Base-by-base conservation (phyloP, 2,888 invertebrate species). In the Nemurella pictetii region DNA sequence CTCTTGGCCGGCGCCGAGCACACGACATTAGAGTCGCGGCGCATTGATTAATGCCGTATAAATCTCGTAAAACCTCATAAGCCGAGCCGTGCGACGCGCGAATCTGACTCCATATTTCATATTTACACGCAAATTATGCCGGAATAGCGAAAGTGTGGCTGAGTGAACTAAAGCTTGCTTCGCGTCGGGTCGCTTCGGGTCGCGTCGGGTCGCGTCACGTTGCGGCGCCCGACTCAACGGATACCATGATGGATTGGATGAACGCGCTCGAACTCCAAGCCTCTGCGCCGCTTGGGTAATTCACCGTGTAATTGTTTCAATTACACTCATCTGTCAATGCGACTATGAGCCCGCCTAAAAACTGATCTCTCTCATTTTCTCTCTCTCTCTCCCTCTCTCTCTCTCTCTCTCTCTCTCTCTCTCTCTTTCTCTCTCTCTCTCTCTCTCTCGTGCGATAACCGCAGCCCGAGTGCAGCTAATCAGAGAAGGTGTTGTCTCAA, bases 261-360 rank as follows among this genome's bases (percentile, higher is more conserved):
- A 20, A 55, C 55, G 20, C 55, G 20, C 55, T 20, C 55, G 9
- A 2, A 1, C 20, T 55, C 55, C 3, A 3, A 55, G 55, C 55
- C 55, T 3, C 55, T 55, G 55, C 75, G 27, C 9, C 26, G 75
- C 29, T n/a, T n/a, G 30, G 84, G 35, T 73, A 77, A 78, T 77
- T 73, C 73, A 35, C 84, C 29, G 78, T 32, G 77, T 75, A 80
- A 83, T 85, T 83, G 85, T 85, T 85, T 85, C 85, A 85, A 85
- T 85, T 80, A 83, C 73, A 73, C 83, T 73, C 72, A 83, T 85
- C 85, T 85, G 85, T 85, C 85, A 85, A 81, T 55, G 80, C n/a
- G n/a, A n/a, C n/a, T n/a, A n/a, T n/a, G 74, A 78, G 55, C 32
- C 32, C 72, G 29, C 28, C n/a, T n/a, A n/a, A n/a, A n/a, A n/a